phyloP scores from a whole-genome alignment of 2,113 vertebrate genomes.

The Hemichromis elongatus region DNA sequence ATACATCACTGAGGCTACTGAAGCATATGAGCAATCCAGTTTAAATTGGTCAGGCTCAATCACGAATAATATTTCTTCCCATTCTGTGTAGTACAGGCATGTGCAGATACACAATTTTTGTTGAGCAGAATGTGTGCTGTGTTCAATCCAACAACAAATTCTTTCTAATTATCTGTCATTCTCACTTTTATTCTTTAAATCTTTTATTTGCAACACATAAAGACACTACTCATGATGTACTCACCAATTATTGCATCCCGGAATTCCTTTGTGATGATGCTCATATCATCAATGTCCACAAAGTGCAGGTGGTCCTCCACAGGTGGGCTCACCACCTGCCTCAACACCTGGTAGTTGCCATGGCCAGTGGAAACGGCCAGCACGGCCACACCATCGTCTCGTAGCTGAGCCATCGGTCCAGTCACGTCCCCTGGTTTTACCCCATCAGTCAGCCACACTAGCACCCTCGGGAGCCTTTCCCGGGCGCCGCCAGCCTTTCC shows the following conservation, averaged over 20 bases:
- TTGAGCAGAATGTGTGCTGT: not conserved
- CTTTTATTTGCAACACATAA: not conserved
- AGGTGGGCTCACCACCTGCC: constrained; percentile 79
- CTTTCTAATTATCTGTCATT: not conserved
- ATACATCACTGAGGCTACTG: not conserved
- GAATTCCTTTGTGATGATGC: constrained; percentile 83
- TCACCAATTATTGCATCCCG: constrained; percentile 82
- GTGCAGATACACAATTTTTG: not conserved
- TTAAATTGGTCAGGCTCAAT: not conserved
- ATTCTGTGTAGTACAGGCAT: not conserved
- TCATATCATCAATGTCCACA: constrained; percentile 90
- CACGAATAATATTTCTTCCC: not conserved
- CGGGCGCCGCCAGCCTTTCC: constrained; percentile 63
- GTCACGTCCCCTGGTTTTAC: constrained; percentile 84
- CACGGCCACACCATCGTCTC: constrained; percentile 80
- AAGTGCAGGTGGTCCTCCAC: constrained; percentile 81
- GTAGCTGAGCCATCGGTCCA: constrained; percentile 79
- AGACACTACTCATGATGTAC: not conserved
- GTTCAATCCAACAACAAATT: not conserved
- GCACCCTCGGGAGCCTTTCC: constrained; percentile 80
- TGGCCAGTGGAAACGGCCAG: constrained; percentile 90
- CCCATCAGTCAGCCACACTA: constrained; percentile 95
- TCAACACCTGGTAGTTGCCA: constrained; percentile 81
- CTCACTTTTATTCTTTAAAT: not conserved
- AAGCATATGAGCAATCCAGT: not conserved